phyloP scores from a whole-genome alignment of 64 coral and sea anemone genomes.

The Acropora tenuis region DNA sequence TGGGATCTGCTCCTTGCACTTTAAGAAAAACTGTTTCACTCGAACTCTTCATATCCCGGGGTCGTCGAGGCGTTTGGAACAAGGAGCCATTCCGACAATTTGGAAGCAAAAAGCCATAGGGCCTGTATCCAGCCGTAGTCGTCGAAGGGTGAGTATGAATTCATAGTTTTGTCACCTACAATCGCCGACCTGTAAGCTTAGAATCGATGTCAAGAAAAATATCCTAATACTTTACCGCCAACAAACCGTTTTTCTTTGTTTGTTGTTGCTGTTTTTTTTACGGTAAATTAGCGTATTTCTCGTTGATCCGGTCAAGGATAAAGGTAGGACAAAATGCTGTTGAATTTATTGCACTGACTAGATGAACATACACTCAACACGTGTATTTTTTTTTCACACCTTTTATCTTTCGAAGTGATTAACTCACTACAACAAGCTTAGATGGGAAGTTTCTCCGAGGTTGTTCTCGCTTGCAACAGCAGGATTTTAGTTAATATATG shows the following conservation, averaged over 20 bases:
- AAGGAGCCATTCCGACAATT: not conserved
- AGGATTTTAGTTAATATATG: not conserved
- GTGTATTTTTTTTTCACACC: not conserved
- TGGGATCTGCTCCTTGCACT: not conserved
- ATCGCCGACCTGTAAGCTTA: too few relatives aligned
- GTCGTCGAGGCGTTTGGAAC: not conserved
- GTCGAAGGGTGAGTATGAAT: not conserved
- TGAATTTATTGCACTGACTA: not conserved
- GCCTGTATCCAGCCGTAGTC: not conserved
- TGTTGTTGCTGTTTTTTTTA: not conserved
- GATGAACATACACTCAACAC: not conserved
- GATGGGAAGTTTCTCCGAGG: not conserved
- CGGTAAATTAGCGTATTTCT: not conserved
- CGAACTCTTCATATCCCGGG: not conserved
- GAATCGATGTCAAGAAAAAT: too few relatives aligned
- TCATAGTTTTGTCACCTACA: not conserved
- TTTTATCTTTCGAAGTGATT: not conserved
- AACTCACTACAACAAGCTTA: not conserved
- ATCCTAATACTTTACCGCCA: too few relatives aligned
- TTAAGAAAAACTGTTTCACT: not conserved
- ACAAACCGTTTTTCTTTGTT: not conserved
- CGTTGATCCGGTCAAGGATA: not conserved
- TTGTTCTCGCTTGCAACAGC: not conserved
- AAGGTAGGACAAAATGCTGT: not conserved
- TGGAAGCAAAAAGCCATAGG: not conserved